phyloP scores from a whole-genome alignment of 2,888 invertebrate genomes.

The Lasioglossum figueresi region DNA sequence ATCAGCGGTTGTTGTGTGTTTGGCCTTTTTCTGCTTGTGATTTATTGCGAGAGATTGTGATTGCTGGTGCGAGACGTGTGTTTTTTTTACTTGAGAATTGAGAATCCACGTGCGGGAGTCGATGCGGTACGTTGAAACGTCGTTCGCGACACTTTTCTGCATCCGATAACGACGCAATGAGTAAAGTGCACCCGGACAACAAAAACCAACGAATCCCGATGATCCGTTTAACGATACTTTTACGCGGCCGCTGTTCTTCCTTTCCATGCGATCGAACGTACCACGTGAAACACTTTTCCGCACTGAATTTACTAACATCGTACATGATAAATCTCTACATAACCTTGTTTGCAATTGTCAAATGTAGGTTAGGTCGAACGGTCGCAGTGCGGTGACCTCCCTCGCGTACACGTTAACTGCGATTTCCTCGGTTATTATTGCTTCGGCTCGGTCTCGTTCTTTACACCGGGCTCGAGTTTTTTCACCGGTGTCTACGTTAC shows the following conservation, averaged over 20 bases:
- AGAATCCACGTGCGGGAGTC: slow-evolving; percentile 73
- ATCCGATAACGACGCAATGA: slow-evolving; percentile 73
- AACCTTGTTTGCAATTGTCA: slow-evolving; percentile 75
- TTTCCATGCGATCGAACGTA: slow-evolving; percentile 24
- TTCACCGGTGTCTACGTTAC: not conserved
- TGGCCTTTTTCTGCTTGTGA: slow-evolving; percentile 78
- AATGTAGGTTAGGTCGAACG: slow-evolving; percentile 81
- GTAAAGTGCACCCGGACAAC: slow-evolving; percentile 69
- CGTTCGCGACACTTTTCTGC: slow-evolving; percentile 57
- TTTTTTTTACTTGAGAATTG: slow-evolving; percentile 73
- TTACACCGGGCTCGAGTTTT: slow-evolving; percentile 22
- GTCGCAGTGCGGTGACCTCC: slow-evolving; percentile 78
- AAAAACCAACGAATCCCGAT: slow-evolving; percentile 55
- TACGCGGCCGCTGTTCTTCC: slow-evolving; percentile 10
- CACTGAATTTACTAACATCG: slow-evolving; percentile 51
- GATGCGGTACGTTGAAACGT: slow-evolving; percentile 73
- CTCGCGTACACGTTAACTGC: slow-evolving; percentile 67
- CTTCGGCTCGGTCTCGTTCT: slow-evolving; percentile 37
- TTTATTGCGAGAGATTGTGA: slow-evolving; percentile 70
- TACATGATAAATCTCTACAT: slow-evolving; percentile 62
- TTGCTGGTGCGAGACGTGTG: slow-evolving; percentile 75
- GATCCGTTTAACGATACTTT: slow-evolving; percentile 45
- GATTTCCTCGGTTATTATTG: slow-evolving; percentile 52
- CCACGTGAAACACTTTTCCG: slow-evolving; percentile 23
- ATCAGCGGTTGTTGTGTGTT: slow-evolving; percentile 80